Base-by-base conservation (phyloP, 2,797 vertebrate genomes). In the Pteropus rufus region DNA sequence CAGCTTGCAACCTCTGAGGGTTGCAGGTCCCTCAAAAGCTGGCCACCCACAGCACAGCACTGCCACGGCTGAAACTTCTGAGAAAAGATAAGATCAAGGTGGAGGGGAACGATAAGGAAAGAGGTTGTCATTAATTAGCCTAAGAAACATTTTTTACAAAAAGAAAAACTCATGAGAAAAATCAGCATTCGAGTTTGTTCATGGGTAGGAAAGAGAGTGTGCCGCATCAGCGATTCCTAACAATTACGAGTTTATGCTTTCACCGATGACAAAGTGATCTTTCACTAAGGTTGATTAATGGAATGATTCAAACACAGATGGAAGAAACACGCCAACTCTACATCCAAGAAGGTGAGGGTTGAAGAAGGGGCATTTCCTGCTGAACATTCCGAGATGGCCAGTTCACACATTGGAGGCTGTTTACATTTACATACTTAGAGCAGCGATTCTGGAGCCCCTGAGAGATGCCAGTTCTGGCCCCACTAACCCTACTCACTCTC, bases 241-340 rank as follows among this genome's bases (percentile, higher is more conserved):
- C 97, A 97, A 97, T 97, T 5, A 21, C 52, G 80, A 82, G 73
- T 34, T 56, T 56, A 16, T 10, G 81, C 39, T 44, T 79, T 88
- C 79, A 90, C 92, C 54, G 31, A 60, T 82, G 95, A 93, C 77
- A 80, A 52, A 96, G 65, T 56, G 24, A 46, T 19, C 81, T 29
- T 49, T 94, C 89, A 72, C 90, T 58, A 64, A 39, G 34, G 60
- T 11, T 97, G 95, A 97, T 96, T 86, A 93, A 97, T 95, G 95
- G 67, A 49, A 24, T 15, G 31, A 91, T 82, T 92, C 85, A 86
- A 93, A 97, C 80, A 94, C 93, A 94, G 84, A 75, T 29, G 26
- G 82, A 89, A 83, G 79, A 89, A 89, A 41, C 56, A 69, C 94
- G 90, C 91, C 95, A 93, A 95, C 29, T 62, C 73, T 65, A 46